Base-by-base conservation (phyloP, 2,888 invertebrate genomes). In the Anodontia alba region DNA sequence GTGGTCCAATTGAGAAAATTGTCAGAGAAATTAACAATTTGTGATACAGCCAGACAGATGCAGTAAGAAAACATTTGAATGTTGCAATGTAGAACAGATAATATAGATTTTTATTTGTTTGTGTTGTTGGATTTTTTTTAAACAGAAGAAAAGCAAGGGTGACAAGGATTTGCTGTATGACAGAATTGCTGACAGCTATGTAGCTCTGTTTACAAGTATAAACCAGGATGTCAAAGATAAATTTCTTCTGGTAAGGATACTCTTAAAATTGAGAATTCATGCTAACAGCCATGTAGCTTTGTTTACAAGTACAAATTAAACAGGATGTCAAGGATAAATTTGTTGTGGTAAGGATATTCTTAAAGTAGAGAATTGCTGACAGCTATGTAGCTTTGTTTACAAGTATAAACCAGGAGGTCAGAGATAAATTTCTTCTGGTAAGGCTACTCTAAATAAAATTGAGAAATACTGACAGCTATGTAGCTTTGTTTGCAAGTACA, bases 391-490 rank as follows among this genome's bases (percentile, higher is more conserved):
- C 93, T 29, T 86, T 94, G 17, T 93, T 94, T 86, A 91, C 89
- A 46, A 93, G 93, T 82, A 93, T 94, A 42, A 91, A 94, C 81
- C 90, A 90, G 71, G 93, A 94, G 81, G 91, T 94, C 43, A 93
- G 93, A 73, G 94, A 94, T 87, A 94, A 94, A 76, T 91, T 94
- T 67, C 86, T 94, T 17, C 85, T 90, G 73, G 94, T 94, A 87
- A 87, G 90, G 42, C n/a, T n/a, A n/a, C n/a, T n/a, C n/a, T n/a
- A n/a, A n/a, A n/a, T n/a, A n/a, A n/a, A n/a, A n/a, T n/a, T n/a
- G n/a, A 86, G 94, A 78, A 93, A 94, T 23, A 93, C 94, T 20
- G 94, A 94, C 90, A 94, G 94, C 80, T 94, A 92, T 89, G 92
- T 93, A 17, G 93, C 93, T 29, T 86, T 94, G 17, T 93, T 94